These are phyloP conservation scores for Ploceus nigricollis DNA, from an alignment of 2,113 vertebrate species.

Conservation along the genomic window DNA sequence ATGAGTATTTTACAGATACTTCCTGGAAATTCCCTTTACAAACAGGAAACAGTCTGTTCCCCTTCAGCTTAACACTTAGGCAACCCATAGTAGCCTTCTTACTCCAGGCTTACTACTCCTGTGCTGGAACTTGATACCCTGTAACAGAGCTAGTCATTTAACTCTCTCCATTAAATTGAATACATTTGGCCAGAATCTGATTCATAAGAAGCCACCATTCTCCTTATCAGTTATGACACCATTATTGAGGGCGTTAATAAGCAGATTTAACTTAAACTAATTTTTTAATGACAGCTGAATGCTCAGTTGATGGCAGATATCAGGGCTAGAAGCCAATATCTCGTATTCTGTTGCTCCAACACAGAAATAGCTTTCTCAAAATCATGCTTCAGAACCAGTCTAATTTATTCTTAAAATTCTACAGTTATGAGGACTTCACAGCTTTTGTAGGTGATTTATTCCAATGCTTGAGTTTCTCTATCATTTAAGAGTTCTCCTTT, in stretches of 20 bases:
- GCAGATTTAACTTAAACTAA: neutral
- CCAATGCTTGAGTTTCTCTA: neutral
- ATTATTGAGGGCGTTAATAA: neutral
- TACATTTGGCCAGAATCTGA: neutral
- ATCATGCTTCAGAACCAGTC: neutral
- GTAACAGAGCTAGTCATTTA: neutral
- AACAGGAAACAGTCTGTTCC: neutral
- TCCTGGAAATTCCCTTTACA: neutral
- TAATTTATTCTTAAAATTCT: neutral
- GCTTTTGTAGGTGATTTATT: neutral
- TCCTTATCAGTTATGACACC: neutral
- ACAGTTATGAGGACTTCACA: neutral
- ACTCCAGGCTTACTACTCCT: neutral
- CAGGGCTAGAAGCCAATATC: neutral
- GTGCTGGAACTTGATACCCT: neutral
- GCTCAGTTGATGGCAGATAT: neutral
- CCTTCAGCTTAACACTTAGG: neutral
- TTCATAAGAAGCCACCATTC: neutral
- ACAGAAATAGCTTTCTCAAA: neutral
- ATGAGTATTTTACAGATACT: neutral
- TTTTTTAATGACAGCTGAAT: neutral
- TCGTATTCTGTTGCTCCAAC: neutral
- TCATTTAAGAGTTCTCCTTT: neutral
- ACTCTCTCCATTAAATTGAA: neutral
- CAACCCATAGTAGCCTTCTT: neutral